These are phyloP conservation scores for Centropus bengalensis DNA, from an alignment of 2,113 vertebrate species.

Conservation along the genomic window DNA sequence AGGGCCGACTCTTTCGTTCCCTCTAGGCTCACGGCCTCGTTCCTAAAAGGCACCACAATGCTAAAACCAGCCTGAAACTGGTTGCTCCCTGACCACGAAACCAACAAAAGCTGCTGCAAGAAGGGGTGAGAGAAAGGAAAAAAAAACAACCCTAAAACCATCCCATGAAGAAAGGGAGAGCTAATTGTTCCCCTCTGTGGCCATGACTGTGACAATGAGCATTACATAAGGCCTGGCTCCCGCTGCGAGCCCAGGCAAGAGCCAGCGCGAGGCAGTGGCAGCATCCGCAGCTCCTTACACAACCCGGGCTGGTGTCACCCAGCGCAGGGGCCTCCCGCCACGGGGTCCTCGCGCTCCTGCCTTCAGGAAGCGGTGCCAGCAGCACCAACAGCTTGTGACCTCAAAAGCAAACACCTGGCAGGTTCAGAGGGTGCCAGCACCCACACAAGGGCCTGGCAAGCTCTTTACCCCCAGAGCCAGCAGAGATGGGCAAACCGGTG, in stretches of 20 bases:
- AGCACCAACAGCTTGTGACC: rapidly evolving
- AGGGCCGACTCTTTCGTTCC: background rate
- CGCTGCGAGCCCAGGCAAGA: background rate
- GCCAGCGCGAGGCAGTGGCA: background rate
- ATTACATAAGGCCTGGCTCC: constrained; percentile 59
- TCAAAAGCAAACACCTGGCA: background rate
- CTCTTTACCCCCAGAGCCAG: background rate
- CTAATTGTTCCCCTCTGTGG: constrained; percentile 33
- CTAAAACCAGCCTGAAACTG: background rate
- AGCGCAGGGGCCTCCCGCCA: background rate
- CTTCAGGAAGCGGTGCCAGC: rapidly evolving
- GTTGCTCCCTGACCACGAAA: background rate
- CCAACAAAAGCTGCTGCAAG: constrained; percentile 34
- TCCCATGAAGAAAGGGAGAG: constrained; percentile 9
- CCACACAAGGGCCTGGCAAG: background rate
- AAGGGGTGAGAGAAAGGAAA: background rate
- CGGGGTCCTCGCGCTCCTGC: background rate
- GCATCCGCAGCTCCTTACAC: constrained; percentile 23
- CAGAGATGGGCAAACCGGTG: background rate
- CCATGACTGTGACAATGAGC: constrained; percentile 37
- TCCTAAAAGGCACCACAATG: background rate
- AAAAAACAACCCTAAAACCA: background rate
- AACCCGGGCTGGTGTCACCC: background rate
- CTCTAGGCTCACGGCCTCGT: background rate
- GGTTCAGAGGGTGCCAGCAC: rapidly evolving